A percentile compares a stretch with the other conserved stretches of the same genome.
phyloP scores from a whole-genome alignment of 2,888 invertebrate genomes.

The Leptinotarsa peninsularis region DNA sequence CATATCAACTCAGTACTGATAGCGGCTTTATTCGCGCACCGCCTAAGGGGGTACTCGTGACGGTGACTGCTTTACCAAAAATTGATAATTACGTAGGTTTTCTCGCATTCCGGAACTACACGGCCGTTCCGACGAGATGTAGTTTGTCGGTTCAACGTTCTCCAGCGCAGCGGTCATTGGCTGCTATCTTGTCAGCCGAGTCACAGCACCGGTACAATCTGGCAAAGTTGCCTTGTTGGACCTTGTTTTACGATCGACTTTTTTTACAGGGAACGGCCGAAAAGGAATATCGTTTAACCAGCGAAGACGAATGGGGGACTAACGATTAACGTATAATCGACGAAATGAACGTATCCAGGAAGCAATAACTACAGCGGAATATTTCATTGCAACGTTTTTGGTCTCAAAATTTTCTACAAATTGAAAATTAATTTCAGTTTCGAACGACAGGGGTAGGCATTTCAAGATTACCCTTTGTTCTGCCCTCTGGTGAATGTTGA shows the following conservation, averaged over 20 bases:
- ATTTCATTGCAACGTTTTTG: no score
- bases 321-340: not conserved
- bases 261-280: slow-evolving; percentile 13
- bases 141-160: slow-evolving; percentile 58
- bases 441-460: no score
- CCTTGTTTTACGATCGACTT: slow-evolving; percentile 37
- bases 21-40: slow-evolving; percentile 1
- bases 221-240: slow-evolving; percentile 44
- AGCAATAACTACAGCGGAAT: no score
- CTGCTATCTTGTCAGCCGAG: slow-evolving; percentile 59
- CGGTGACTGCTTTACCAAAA: slow-evolving; percentile 20
- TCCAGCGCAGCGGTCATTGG: slow-evolving; percentile 61
- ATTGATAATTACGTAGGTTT: slow-evolving; percentile 34
- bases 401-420: no score
- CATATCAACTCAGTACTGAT: no score
- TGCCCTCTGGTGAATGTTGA: no score
- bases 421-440: no score
- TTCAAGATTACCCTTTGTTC: no score
- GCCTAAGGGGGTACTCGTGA: not conserved
- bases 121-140: slow-evolving; percentile 58
- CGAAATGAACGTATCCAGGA: not conserved
- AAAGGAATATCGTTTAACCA: not conserved
- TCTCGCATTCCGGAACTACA: slow-evolving; percentile 50
- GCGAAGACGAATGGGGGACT: not conserved
- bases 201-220: slow-evolving; percentile 49